Conservation (phyloP, 35 echinoderm and acorn worm species). For the Anneissia japonica region DNA sequence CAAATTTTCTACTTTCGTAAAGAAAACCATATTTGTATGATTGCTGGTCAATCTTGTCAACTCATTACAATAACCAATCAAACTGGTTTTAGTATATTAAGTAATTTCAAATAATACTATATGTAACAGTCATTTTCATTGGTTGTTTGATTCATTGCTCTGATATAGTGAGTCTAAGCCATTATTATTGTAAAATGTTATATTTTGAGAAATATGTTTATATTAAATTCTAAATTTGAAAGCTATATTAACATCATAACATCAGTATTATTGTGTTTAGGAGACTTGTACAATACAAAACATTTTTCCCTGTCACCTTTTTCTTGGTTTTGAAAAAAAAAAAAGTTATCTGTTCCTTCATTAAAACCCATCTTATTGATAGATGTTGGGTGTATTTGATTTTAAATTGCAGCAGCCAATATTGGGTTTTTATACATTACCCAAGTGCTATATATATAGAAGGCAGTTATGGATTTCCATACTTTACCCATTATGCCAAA, state of each 20-base stretch:
- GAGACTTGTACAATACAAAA: not conserved
- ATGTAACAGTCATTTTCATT: not conserved
- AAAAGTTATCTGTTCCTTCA: no score
- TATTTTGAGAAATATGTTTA: not conserved
- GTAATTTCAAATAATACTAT: not conserved
- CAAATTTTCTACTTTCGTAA: not conserved
- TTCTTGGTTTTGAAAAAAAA: no score
- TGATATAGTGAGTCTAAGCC: no score
- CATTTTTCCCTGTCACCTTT: not conserved
- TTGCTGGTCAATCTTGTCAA: not conserved
- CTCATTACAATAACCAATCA: not conserved
- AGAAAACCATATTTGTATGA: not conserved
- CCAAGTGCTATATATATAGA: no score
- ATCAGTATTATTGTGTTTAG: not conserved
- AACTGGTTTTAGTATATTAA: not conserved
- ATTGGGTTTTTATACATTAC: no score
- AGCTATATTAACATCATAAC: not conserved
- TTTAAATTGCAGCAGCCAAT: no score
- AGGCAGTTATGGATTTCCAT: no score
- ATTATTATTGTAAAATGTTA: not conserved
- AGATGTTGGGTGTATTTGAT: no score
- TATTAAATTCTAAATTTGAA: not conserved
- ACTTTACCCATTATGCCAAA: no score
- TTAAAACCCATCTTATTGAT: no score
- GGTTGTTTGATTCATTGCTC: not conserved